Conservation (phyloP, 2,888 invertebrate species). For the Escarpia spicata region DNA sequence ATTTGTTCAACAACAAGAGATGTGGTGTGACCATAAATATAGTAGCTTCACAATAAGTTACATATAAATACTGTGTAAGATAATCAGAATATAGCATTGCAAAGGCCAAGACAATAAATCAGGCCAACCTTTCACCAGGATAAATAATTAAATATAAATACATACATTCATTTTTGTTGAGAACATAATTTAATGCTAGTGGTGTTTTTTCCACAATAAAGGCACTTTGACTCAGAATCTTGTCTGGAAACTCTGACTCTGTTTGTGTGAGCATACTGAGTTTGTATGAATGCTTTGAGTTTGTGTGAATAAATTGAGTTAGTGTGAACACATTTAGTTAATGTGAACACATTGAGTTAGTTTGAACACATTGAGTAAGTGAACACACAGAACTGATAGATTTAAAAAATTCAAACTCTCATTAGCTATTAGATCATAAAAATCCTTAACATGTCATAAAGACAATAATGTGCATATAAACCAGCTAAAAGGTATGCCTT, state of each 20-base stretch:
- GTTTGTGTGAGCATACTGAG: no score
- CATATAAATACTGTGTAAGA: background rate
- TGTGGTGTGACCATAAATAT: background rate
- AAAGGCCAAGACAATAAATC: background rate
- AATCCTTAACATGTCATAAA: background rate
- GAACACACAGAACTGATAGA: background rate
- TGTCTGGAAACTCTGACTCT: no score
- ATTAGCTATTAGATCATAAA: background rate
- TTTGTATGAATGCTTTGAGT: no score
- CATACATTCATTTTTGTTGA: background rate
- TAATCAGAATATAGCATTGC: background rate
- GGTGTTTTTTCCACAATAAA: background rate
- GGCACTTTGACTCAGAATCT: background rate
- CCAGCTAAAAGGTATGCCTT: no score
- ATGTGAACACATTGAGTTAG: no score
- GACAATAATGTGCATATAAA: no score
- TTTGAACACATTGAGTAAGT: no score
- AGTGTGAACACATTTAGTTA: no score
- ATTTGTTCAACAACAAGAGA: background rate
- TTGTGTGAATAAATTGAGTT: no score
- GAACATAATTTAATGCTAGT: background rate
- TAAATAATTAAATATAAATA: background rate
- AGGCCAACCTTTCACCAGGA: background rate
- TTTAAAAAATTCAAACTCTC: background rate
- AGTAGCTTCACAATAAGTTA: background rate